A percentile compares a stretch with the other conserved stretches of the same genome.
phyloP scores from a whole-genome alignment of 2,888 invertebrate species.

The Blomia tropicalis region DNA sequence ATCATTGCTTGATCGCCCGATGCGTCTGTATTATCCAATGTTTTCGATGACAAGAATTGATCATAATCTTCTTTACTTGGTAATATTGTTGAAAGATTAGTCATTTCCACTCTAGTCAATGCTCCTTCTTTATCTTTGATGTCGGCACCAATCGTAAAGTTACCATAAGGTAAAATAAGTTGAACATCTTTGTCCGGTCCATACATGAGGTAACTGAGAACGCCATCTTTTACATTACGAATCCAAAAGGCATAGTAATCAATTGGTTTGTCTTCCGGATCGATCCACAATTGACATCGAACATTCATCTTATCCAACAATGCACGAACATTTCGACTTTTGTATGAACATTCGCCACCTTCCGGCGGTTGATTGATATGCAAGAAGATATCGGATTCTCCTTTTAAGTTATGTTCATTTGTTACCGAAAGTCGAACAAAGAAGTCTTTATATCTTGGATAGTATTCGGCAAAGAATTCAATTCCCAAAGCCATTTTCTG shows the following conservation, averaged over 20 bases:
- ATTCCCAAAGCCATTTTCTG: constrained; percentile 31
- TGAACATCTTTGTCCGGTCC: constrained; percentile 28
- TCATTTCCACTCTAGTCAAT: constrained; percentile 29
- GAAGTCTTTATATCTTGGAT: constrained; percentile 31
- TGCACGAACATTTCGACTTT: constrained; percentile 28
- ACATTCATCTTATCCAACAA: constrained; percentile 30
- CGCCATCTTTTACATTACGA: constrained; percentile 27
- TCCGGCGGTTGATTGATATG: constrained; percentile 32
- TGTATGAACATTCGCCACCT: constrained; percentile 30
- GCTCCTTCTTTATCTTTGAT: constrained; percentile 32
- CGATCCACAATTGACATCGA: constrained; percentile 30
- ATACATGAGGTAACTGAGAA: constrained; percentile 29
- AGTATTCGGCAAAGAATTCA: constrained; percentile 31
- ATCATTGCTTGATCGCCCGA: constrained; percentile 31
- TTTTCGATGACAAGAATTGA: constrained; percentile 29
- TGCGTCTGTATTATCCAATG: constrained; percentile 31
- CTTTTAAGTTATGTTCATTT: constrained; percentile 30
- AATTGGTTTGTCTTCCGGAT: constrained; percentile 31
- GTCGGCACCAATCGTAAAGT: constrained; percentile 30
- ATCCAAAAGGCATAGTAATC: constrained; percentile 31
- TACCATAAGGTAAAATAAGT: constrained; percentile 30
- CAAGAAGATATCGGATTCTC: constrained; percentile 30
- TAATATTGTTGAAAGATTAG: constrained; percentile 27
- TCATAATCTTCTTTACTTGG: constrained; percentile 31
- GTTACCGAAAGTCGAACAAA: constrained; percentile 28